Conservation (phyloP, 2,888 invertebrate species). For the Netelia inedita region DNA sequence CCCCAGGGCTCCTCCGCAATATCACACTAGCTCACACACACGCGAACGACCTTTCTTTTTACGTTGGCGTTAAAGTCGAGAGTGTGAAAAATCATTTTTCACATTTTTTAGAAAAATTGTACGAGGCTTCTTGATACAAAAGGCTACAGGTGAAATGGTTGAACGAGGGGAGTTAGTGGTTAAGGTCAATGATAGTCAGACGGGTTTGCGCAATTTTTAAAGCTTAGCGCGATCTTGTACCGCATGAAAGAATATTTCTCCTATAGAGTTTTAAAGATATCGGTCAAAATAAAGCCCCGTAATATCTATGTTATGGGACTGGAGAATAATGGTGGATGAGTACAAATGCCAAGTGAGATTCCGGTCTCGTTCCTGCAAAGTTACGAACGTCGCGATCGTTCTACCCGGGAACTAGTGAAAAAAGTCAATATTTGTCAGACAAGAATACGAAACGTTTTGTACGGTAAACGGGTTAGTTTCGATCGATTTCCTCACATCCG, state of each 20-base stretch:
- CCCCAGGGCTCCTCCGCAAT: constrained; percentile 13
- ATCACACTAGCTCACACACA: constrained; percentile 7
- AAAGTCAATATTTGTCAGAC: constrained; percentile 26
- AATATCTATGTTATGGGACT: too few species aligned
- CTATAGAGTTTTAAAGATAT: too few species aligned
- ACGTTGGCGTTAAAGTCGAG: constrained; percentile 20
- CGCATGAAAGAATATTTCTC: too few species aligned
- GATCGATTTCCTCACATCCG: too few species aligned
- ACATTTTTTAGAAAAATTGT: constrained; percentile 16
- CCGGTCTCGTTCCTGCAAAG: too few species aligned
- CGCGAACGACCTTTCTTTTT: not conserved
- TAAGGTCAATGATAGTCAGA: constrained; percentile 41
- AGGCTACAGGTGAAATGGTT: not conserved
- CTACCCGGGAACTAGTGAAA: not conserved
- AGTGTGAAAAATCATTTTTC: constrained; percentile 39
- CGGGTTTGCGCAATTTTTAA: not conserved
- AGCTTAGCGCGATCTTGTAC: too few species aligned
- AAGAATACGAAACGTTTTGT: not conserved
- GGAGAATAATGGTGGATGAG: too few species aligned
- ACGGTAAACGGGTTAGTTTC: too few species aligned
- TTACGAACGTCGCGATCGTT: not conserved
- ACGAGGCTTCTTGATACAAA: not conserved
- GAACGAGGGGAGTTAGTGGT: constrained; percentile 6
- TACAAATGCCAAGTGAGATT: too few species aligned
- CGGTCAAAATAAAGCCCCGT: too few species aligned